phyloP scores from a whole-genome alignment of 2,113 vertebrate genomes.

The Haplochromis vanheusdeni region DNA sequence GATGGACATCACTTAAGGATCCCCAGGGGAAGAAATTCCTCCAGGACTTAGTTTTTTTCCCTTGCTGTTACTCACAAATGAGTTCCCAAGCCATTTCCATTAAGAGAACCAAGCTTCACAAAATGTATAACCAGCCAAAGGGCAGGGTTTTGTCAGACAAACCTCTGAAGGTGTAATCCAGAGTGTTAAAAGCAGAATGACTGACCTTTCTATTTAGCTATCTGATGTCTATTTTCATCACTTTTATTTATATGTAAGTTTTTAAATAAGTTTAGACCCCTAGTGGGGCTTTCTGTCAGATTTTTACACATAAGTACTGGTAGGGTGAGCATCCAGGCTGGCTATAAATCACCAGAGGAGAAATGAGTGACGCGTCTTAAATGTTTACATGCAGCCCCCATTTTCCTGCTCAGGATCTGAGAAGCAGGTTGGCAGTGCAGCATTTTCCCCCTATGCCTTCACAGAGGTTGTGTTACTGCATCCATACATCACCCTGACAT shows the following conservation, averaged over 20 bases:
- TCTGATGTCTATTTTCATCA: not conserved
- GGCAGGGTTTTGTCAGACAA: constrained; percentile 45
- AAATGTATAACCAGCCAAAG: constrained; percentile 32
- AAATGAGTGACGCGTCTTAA: constrained; percentile 58
- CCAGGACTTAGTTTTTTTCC: constrained; percentile 62
- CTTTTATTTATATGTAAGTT: not conserved
- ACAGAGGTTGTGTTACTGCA: constrained; percentile 66
- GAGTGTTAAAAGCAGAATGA: constrained; percentile 31
- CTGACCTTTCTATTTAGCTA: not conserved
- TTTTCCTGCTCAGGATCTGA: constrained; percentile 49
- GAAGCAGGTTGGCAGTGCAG: constrained; percentile 29
- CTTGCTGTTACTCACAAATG: constrained; percentile 43
- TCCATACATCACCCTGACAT: constrained; percentile 75
- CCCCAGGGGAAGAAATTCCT: constrained; percentile 74
- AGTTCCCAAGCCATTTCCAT: constrained; percentile 45
- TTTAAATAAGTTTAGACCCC: not conserved
- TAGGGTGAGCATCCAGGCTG: not conserved
- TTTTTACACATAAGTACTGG: not conserved
- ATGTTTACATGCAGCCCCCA: constrained; percentile 68
- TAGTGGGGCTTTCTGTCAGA: not conserved
- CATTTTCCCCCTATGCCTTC: constrained; percentile 29
- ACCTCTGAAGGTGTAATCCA: constrained; percentile 58
- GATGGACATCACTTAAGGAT: constrained; percentile 62
- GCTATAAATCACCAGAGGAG: constrained; percentile 39
- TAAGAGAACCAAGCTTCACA: constrained; percentile 19